Evolutionary conservation across 2,113 vertebrate species (phyloP), one percentile per base, ranked within the genome.

Genomic region (Marmota flaviventris): DNA sequence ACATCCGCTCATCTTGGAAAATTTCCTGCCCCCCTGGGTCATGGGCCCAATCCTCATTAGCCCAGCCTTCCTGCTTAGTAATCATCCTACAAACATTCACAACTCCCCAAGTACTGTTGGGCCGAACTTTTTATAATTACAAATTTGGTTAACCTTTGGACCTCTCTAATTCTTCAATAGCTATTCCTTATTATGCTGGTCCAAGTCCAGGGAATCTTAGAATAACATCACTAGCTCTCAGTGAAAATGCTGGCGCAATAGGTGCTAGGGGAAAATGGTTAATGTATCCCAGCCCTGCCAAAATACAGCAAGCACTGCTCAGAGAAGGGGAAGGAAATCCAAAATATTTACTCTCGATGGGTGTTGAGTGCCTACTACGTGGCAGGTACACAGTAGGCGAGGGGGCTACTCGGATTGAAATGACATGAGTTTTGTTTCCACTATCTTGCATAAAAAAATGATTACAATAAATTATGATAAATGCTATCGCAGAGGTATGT

Each of bases 141-240:
- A 94, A 63, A 96, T 92, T 91, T 83, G 56, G 78, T 85, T 97
- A 91, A 86, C 85, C 89, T 96, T 93, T 93, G 82, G 22, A 48
- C 69, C 76, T 27, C 51, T 91, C 48, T 56, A 76, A 94, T 94
- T 94, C 77, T 94, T 94, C 93, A 83, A 24, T 86, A 85, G 91
- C 67, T 95, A 18, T 42, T 95, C 65, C 73, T 88, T 56, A 37
- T 24, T 53, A 69, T 16, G 42, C 63, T 85, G 34, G 25, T 69
- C 48, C 48, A 93, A 93, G 56, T 85, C 53, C 77, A 89, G 56
- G 22, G 48, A 95, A 76, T 81, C 72, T 92, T 85, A 78, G 73
- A 53, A 69, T 92, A 79, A 45, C 29, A 16, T 29, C n/a, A 18
- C 3, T 22, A n/a, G 53, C 42, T 72, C 73, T 94, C 81, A 73